Percentiles rank a stretch among this genome's conserved stretches.
These are phyloP conservation scores for Tenrec ecaudatus DNA, from an alignment of 2,113 vertebrate genomes.

Conservation along the genomic window DNA sequence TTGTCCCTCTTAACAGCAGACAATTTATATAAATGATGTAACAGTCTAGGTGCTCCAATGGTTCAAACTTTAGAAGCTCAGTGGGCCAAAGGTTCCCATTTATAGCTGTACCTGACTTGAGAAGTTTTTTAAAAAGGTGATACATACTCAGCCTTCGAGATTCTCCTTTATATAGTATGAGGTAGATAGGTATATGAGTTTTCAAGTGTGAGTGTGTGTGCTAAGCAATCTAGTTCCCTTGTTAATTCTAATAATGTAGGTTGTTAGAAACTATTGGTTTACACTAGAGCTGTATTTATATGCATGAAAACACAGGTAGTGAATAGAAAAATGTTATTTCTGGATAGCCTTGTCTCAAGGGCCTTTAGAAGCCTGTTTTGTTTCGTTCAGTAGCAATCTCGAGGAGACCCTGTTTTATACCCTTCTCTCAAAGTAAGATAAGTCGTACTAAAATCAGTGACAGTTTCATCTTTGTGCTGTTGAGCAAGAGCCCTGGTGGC, in stretches of 20 bases:
- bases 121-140: background rate
- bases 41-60: background rate
- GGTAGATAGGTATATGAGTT: background rate
- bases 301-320: background rate
- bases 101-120: background rate
- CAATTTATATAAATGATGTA: background rate
- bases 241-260: background rate
- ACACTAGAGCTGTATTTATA: background rate
- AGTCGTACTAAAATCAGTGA: constrained; percentile 49
- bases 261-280: background rate
- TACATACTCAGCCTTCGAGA: background rate
- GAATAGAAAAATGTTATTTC: constrained; percentile 30
- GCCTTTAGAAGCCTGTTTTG: background rate
- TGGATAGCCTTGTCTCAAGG: background rate
- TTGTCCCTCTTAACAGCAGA: background rate
- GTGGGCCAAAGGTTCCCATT: background rate
- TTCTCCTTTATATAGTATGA: background rate
- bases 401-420: background rate
- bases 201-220: too few species aligned
- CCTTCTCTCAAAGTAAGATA: too few species aligned
- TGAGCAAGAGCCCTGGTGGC: too few species aligned
- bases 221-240: background rate
- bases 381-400: background rate
- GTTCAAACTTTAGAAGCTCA: too few species aligned
- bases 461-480: too few species aligned